phyloP scores from a whole-genome alignment of 2,888 invertebrate genomes.

The Drosophila algonquin region DNA sequence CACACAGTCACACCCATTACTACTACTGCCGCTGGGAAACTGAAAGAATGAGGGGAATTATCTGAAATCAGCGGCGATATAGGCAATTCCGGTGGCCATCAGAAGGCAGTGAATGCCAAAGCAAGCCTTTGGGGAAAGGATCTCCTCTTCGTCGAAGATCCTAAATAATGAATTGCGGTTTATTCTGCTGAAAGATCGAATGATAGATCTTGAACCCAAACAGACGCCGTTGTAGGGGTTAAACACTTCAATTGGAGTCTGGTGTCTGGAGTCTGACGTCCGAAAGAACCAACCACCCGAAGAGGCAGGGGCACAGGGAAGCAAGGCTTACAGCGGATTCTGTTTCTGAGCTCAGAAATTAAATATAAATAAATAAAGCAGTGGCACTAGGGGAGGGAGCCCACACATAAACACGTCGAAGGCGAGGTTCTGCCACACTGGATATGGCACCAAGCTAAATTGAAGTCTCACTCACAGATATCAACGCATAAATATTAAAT shows the following conservation, averaged over 20 bases:
- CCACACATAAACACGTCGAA: slow-evolving; percentile 7
- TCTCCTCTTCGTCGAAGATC: not conserved
- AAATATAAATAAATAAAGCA: slow-evolving; percentile 65
- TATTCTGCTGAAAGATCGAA: not conserved
- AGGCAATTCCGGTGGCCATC: not conserved
- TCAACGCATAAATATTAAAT: slow-evolving; percentile 76
- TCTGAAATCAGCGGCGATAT: slow-evolving; percentile 2
- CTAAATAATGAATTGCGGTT: no score
- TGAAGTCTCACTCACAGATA: slow-evolving; percentile 71
- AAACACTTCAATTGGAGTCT: no score
- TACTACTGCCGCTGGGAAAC: not conserved
- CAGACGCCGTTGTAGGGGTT: not conserved
- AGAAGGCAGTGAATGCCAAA: not conserved
- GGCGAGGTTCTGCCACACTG: slow-evolving; percentile 4
- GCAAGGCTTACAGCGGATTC: not conserved
- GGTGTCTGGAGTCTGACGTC: no score
- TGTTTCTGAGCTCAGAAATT: slow-evolving; percentile 44
- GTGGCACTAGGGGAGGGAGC: slow-evolving; percentile 10
- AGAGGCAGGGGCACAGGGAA: not conserved
- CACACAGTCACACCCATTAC: not conserved
- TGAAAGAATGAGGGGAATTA: not conserved
- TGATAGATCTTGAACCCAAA: not conserved
- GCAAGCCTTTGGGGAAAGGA: not conserved
- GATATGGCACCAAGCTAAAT: slow-evolving; percentile 55
- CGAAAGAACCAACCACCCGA: not conserved